Evolutionary conservation across 2,797 vertebrate species (phyloP), one percentile per base, ranked within the genome.

Genomic region (Pipistrellus nathusii): DNA sequence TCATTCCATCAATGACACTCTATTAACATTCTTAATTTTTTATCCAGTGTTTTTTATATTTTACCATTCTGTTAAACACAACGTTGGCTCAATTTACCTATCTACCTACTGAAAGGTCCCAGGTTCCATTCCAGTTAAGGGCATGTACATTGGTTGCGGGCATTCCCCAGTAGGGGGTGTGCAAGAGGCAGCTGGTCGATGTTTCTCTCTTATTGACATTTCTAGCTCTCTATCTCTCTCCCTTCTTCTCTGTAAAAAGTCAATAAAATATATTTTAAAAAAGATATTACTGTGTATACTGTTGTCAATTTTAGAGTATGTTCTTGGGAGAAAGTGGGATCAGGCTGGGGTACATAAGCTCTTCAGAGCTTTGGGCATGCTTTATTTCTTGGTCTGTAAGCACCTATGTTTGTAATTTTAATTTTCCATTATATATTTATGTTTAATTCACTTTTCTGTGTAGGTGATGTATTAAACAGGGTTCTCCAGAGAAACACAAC

Each of bases 371-470:
- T 38, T 44, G 5, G 69, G 17, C 55, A 80, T 51, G 7, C 12
- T 92, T 59, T 89, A 27, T 92, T 78, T 85, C 38, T 80, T 92
- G 55, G 92, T 57, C 53, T 66, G 8, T 66, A 73, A 95, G 55
- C 48, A 66, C 14, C 21, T 30, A 62, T 84, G 17, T 78, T 78
- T 64, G n/a, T 80, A 88, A 30, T 78, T 78, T 83, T 77, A 83
- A 68, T 71, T 62, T 81, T 77, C 35, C 46, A 38, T 35, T 25
- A 53, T 92, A 6, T 32, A 77, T 72, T 84, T 84, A 77, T 72
- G 35, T 55, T 64, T 64, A 77, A 62, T 66, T 94, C 35, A 48
- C 14, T 88, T 88, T 94, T 88, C 44, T 84, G n/a, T 41, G 53
- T 62, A 68, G 27, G 27, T 35, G 32, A 57, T 44, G 15, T 59